A percentile compares a stretch with the other conserved stretches of the same genome.
phyloP scores from a whole-genome alignment of 2,113 vertebrate species.

The Rafetus swinhoei region DNA sequence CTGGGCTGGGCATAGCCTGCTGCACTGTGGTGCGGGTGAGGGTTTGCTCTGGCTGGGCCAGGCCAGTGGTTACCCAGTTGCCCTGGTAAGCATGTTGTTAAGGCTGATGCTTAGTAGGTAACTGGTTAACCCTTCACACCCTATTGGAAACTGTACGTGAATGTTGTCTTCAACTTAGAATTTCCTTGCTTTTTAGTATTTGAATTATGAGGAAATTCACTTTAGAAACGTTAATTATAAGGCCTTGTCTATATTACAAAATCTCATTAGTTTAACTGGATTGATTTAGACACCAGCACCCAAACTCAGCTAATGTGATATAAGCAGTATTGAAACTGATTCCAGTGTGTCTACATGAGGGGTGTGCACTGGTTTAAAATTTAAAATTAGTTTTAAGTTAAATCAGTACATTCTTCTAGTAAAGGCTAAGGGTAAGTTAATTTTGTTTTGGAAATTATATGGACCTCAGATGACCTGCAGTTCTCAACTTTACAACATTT shows the following conservation, averaged over 20 bases:
- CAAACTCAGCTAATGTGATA: not conserved
- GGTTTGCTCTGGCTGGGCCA: too few relatives aligned
- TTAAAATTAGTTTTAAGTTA: not conserved
- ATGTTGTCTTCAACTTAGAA: not conserved
- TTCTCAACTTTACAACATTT: not conserved
- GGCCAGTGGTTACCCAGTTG: too few relatives aligned
- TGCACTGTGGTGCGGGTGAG: too few relatives aligned
- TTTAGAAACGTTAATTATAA: constrained; percentile 1
- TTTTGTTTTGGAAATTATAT: constrained; percentile 48
- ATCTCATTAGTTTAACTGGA: not conserved
- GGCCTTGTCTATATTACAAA: not conserved
- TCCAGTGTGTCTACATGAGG: not conserved
- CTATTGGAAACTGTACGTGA: rapidly evolving
- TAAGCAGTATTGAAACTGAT: not conserved
- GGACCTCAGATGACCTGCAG: constrained; percentile 32
- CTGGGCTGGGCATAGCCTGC: too few relatives aligned
- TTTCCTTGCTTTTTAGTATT: not conserved
- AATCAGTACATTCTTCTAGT: constrained; percentile 8
- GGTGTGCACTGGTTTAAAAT: constrained; percentile 19
- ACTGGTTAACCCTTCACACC: too few relatives aligned
- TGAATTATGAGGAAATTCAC: not conserved
- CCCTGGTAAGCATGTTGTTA: too few relatives aligned
- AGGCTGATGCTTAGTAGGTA: too few relatives aligned
- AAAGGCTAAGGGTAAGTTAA: constrained; percentile 52
- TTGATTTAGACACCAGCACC: constrained; percentile 9